Evolutionary conservation across 1,140 invertebrate genomes (phyloP), one percentile per base, ranked within the genome.

Genomic region (Drosophila erecta): DNA sequence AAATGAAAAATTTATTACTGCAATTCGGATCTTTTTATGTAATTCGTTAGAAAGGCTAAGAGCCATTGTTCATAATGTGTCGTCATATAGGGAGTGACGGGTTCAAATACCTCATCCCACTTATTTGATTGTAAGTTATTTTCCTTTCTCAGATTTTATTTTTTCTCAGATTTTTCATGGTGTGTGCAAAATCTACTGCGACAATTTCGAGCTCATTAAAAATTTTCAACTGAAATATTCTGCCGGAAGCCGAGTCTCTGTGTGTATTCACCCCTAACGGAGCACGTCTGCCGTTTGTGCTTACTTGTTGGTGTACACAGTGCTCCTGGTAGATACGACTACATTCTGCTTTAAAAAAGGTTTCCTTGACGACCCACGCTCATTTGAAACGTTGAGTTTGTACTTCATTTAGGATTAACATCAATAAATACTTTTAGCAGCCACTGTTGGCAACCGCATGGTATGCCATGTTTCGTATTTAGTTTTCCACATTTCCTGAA

Each of bases 201-300:
- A 72, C 66, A 73, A 83, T 73, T 87, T 79, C 44, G 73, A 84
- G 84, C 84, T 87, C 84, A 87, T 87, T 87, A 87, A 87, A 87
- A 87, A 79, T 87, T 77, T 89, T 89, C 84, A 87, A 89, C 84
- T 87, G 84, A 87, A 87, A 87, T 87, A 83, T 83, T 87, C 76
- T 75, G 76, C 84, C 79, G 84, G 84, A 87, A 89, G 76, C 79
- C 47, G 55, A 55, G 40, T 57, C 17, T 51, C 33, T 58, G 38
- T 67, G 67, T 61, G 35, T 50, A 40, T 64, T 40, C 58, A 56
- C 44, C 64, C 65, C 46, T 46, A 50, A 54, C 53, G 40, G 43
- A 71, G 49, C 61, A 64, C 15, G 74, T 40, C 62, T 64, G 65
- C 57, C 49, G 50, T 44, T 37, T 65, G 55, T 58, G 37, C 74